Base-by-base conservation (phyloP, 2,113 vertebrate species). In the Ariopsis seemanni region DNA sequence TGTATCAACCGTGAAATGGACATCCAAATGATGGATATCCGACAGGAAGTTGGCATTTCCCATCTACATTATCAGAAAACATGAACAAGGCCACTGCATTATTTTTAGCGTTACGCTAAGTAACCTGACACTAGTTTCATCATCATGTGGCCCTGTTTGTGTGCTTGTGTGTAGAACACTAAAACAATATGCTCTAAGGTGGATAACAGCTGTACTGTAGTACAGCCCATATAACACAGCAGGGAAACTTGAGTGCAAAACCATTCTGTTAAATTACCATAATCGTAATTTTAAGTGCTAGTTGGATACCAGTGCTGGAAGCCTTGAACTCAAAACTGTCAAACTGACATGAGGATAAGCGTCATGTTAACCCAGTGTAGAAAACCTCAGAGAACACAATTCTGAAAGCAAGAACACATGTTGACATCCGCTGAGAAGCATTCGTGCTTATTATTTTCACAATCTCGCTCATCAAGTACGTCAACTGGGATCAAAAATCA, bases 11-110 rank as follows among this genome's bases (percentile, higher is more conserved):
- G 22, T 57, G 50, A 60, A 81, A 84, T 20, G 17, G 7, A 58
- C 63, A 42, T 42, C 22, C 83, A 74, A 77, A 0, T 65, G 9
- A 88, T 52, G 85, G 82, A 77, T 77, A 25, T 82, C 53, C 86
- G 74, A 87, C 87, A 89, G 81, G 88, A 92, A 84, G 86, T 86
- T 79, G 71, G 78, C 86, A 74, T 84, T 89, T 87, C 85, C 62
- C 87, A 80, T 87, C 53, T 50, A 81, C 79, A 87, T 85, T 87
- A 52, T 84, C 81, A 87, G 89, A 89, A 84, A 48, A 48, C 57
- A 15, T 57, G 22, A 88, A 71, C 34, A 75, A 60, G 55, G 81
- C 63, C 60, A 83, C 18, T 75, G 53, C 71, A 7, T 48, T 80
- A 82, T 52, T 58, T 55, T n/a, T 63, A 69, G 58, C 53, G 15